Percentiles rank a stretch among this genome's conserved stretches.
These are phyloP conservation scores for Cantharis nigra DNA, from an alignment of 2,888 invertebrate species.

Conservation along the genomic window DNA sequence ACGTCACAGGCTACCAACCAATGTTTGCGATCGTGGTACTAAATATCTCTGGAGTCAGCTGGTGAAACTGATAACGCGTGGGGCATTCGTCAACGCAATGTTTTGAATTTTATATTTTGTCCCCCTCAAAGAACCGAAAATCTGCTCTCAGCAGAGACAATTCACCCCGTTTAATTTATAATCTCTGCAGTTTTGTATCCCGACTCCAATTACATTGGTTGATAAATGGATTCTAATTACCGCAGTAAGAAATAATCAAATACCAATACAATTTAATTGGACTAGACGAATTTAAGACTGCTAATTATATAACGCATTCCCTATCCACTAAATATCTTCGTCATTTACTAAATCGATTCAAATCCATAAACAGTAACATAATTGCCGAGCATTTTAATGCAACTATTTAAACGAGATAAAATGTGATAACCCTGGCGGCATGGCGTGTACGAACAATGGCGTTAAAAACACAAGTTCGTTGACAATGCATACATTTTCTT, in stretches of 20 bases:
- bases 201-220: not conserved
- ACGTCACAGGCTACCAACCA: slow-evolving; percentile 52
- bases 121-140: not conserved
- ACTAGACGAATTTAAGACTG: not conserved
- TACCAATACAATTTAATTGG: not conserved
- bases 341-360: not conserved
- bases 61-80: slow-evolving; percentile 53
- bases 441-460: slow-evolving; percentile 15
- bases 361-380: slow-evolving; percentile 2
- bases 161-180: not conserved
- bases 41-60: slow-evolving; percentile 51
- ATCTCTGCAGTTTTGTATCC: not conserved
- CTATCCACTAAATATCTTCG: not conserved
- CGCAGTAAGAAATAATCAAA: not conserved
- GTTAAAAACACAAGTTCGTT: slow-evolving; percentile 19
- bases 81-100: slow-evolving; percentile 38
- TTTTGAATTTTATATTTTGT: slow-evolving; percentile 4
- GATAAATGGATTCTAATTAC: not conserved
- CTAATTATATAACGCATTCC: not conserved
- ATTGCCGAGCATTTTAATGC: slow-evolving; percentile 12
- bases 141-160: not conserved
- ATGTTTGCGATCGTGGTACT: slow-evolving; percentile 49
- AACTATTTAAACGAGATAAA: slow-evolving; percentile 14
- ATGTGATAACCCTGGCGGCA: slow-evolving; percentile 22
- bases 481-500: slow-evolving; percentile 8